Percentiles rank a stretch among this genome's conserved stretches.
These are phyloP conservation scores for Osmoderma eremita DNA, from an alignment of 2,888 invertebrate species.

Conservation along the genomic window DNA sequence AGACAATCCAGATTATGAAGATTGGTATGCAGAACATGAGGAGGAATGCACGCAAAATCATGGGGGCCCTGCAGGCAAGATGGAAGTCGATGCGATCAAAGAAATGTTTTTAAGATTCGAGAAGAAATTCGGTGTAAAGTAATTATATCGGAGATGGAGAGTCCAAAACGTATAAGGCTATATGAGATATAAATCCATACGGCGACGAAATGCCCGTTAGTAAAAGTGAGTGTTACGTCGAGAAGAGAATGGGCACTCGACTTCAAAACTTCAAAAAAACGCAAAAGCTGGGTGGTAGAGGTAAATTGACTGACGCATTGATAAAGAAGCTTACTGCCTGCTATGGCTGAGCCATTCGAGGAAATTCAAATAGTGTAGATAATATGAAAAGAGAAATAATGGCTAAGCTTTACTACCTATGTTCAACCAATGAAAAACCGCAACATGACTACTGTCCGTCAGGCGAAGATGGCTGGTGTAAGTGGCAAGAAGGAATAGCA, in stretches of 20 bases:
- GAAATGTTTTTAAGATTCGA: background rate
- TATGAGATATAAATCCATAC: background rate
- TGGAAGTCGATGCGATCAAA: background rate
- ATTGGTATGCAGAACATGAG: background rate
- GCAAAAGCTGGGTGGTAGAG: background rate
- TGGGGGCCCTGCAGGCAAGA: too few species aligned
- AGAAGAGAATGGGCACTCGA: slow-evolving; percentile 11
- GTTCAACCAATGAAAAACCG: too few species aligned
- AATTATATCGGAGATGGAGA: background rate
- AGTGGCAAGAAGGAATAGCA: too few species aligned
- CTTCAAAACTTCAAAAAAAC: background rate
- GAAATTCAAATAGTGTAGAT: background rate
- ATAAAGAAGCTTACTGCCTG: background rate
- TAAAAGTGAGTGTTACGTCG: background rate
- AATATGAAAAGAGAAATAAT: background rate
- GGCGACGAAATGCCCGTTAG: background rate
- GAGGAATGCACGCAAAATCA: background rate
- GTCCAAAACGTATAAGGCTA: background rate
- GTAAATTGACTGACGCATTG: background rate
- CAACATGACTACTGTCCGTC: too few species aligned
- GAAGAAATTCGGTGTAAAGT: background rate
- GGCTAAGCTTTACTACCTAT: too few species aligned
- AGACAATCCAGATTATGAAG: background rate
- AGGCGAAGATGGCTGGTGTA: too few species aligned
- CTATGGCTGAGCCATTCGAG: background rate